Evolutionary conservation across 2,113 vertebrate species (phyloP), one percentile per base, ranked within the genome.

Genomic region (Nipponia nippon): DNA sequence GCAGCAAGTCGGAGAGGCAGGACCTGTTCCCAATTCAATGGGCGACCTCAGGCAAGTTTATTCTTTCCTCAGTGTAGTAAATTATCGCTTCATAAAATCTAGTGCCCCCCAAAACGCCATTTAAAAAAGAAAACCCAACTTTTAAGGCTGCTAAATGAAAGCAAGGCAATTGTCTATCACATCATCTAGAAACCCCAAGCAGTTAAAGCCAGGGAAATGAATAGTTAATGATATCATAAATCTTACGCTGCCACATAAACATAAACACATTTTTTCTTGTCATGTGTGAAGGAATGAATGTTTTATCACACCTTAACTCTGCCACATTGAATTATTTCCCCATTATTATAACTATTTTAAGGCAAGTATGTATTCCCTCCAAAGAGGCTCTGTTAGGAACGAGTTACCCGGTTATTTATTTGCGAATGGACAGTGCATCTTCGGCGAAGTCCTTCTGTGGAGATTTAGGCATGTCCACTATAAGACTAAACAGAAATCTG

Each of bases 171-270:
- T 55, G 65, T 30, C 77, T 73, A 36, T 47, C 88, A 10, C 44
- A 32, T 52, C 67, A 32, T 16, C 76, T 55, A 22, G 34, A 67
- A 85, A 44, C 20, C 23, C 29, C 40, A 27, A 73, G 80, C 73
- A 71, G 50, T 40, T 83, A 80, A 90, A 87, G 49, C 10, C 83
- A 78, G n/a, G 83, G 49, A 69, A 90, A 94, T 94, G 75, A 95
- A 95, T 83, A 95, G 63, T 94, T 95, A 94, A 95, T 75, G 92
- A 52, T 14, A 32, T 9, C 86, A 90, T 94, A 91, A 94, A 94
- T 96, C 94, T 78, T 82, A 66, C 0, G 2, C 46, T 69, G 94
- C 89, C 70, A 87, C 34, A 19, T 92, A 85, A 95, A 96, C 84
- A 90, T 46, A 94, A 87, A 94, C 91, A 83, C 63, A 85, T 79